These are phyloP conservation scores for Drosophila jambulina DNA, from an alignment of 1,140 invertebrate species.

Conservation along the genomic window DNA sequence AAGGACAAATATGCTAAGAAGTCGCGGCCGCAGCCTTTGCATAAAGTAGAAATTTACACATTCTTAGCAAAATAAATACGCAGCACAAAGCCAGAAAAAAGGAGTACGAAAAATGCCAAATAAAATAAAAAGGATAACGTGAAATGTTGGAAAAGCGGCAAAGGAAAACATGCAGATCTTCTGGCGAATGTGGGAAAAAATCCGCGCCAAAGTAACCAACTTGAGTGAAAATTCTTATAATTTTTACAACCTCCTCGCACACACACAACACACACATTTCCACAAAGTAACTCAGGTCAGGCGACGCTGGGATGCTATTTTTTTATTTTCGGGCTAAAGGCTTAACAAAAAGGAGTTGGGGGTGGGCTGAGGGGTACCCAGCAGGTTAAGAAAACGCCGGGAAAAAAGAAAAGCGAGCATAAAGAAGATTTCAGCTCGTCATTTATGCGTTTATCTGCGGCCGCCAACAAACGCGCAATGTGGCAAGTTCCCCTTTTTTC, in stretches of 20 bases:
- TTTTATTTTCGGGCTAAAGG: constrained; percentile 52
- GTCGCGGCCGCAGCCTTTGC: constrained; percentile 70
- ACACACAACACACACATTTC: constrained; percentile 4
- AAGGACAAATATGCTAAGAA: constrained; percentile 72
- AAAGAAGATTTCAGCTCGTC: constrained; percentile 81
- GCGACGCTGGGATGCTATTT: constrained; percentile 17
- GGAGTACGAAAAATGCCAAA: constrained; percentile 14
- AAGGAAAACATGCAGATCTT: constrained; percentile 38
- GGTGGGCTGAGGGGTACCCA: not conserved
- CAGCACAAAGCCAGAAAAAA: constrained; percentile 38
- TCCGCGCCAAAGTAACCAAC: constrained; percentile 58
- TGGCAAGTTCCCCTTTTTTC: constrained; percentile 55
- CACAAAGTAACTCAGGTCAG: constrained; percentile 48
- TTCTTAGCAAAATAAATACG: constrained; percentile 79
- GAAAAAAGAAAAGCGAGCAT: constrained; percentile 26
- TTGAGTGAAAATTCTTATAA: constrained; percentile 82
- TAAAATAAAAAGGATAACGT: constrained; percentile 32
- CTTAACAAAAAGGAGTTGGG: constrained; percentile 68
- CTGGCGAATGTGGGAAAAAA: constrained; percentile 41
- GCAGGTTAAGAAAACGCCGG: constrained; percentile 47
- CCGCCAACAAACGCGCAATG: constrained; percentile 70
- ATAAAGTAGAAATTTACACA: constrained; percentile 84
- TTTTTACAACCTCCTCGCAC: constrained; percentile 55
- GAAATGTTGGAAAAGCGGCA: constrained; percentile 14
- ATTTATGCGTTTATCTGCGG: constrained; percentile 81